Base-by-base conservation (phyloP, 2,113 vertebrate genomes). In the Tachuris rubrigastra region DNA sequence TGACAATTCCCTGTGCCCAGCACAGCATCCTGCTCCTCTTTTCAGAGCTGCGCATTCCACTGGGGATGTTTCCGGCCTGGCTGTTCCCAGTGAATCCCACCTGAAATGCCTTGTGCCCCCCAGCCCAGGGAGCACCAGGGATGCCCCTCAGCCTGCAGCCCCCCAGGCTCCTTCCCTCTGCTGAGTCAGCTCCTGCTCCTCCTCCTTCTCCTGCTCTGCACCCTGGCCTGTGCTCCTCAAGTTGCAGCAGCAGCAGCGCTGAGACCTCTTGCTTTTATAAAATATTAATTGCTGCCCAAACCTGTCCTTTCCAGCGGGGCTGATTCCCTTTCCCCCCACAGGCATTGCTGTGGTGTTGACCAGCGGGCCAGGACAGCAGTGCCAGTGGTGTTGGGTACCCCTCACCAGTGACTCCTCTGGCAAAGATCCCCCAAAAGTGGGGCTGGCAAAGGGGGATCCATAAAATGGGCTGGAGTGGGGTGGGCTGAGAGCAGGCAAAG, bases 341-440 rank as follows among this genome's bases (percentile, higher is more conserved):
- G 39, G 59, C 28, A 60, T 12, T 2, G 15, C 71, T 33, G 60
- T 13, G 25, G 27, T 27, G 59, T 27, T 2, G 5, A 27, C 59
- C 59, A 37, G 21, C 15, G 3, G 59, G 59, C 59, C 59, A 39
- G 59, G 35, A 39, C 12, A 0, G 13, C 3, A 6, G 8, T 62
- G 49, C 28, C 59, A 42, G 0, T 2, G 39, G 28, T 2, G 2
- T 0, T 8, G 41, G 42, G 12, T 16, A 35, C 22, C 20, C 59
- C 22, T 35, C 41, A 27, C 6, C 46, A 22, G 33, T 0, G 1
- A 23, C 15, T 8, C 11, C 33, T 75, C 42, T 47, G 31, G 37
- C 35, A 49, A 31, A 52, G 37, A 30, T 3, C 5, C 49, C 42
- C 49, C 39, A 12, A 18, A n/a, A 53, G 30, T 15, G 41, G 55